Percentiles rank a stretch among this genome's conserved stretches.
Conservation (phyloP, 2,888 invertebrate species). For the Platycheirus rosarum region DNA sequence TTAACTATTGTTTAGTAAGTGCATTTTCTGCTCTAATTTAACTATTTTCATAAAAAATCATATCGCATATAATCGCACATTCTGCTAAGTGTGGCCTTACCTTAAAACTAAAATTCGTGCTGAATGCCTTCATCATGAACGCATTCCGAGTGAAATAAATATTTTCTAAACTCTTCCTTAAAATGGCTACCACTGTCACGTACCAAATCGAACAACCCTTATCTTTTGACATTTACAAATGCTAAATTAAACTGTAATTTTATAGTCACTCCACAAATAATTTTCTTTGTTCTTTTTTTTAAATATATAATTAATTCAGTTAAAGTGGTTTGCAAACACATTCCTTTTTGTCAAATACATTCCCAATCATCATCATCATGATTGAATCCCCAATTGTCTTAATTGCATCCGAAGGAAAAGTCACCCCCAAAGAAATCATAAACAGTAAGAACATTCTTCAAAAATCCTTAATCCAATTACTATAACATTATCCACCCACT, state of each 20-base stretch:
- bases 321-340: neutral
- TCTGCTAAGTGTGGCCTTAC: too few relatives aligned
- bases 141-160: too few relatives aligned
- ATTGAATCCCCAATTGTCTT: constrained; percentile 67
- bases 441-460: constrained; percentile 55
- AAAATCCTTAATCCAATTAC: constrained; percentile 1
- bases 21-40: too few relatives aligned
- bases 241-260: constrained; percentile 26
- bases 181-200: neutral
- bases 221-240: neutral
- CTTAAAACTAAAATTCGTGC: too few relatives aligned
- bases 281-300: constrained; percentile 17
- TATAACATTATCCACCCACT: neutral
- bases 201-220: neutral
- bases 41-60: too few relatives aligned
- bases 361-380: constrained; percentile 28
- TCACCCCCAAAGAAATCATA: constrained; percentile 67
- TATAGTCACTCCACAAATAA: neutral
- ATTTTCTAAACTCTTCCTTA: constrained; percentile 2
- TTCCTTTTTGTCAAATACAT: neutral
- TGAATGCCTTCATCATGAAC: too few relatives aligned
- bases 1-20: too few relatives aligned
- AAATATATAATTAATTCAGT: constrained; percentile 4
- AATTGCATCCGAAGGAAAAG: constrained; percentile 68
- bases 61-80: too few relatives aligned